phyloP scores from a whole-genome alignment of 2,113 vertebrate genomes.

The Oryzias javanicus region DNA sequence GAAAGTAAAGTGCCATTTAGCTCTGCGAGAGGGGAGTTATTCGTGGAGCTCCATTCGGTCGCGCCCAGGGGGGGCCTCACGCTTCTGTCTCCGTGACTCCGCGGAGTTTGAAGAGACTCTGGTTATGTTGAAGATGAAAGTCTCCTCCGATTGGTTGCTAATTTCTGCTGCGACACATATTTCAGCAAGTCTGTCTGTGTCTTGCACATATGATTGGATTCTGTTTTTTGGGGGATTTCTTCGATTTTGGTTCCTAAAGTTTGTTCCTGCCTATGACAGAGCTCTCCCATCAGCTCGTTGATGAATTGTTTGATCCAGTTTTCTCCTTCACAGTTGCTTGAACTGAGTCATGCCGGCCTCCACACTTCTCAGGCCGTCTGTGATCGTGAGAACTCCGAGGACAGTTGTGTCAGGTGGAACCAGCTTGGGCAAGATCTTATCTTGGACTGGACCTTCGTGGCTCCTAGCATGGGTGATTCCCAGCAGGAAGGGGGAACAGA shows the following conservation, averaged over 20 bases:
- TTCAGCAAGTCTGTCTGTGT: neutral
- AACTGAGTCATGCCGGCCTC: constrained; percentile 57
- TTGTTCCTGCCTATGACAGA: too few relatives aligned
- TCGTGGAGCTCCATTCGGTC: constrained; percentile 55
- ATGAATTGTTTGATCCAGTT: constrained; percentile 24
- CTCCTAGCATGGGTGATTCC: constrained; percentile 38
- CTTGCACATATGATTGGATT: neutral
- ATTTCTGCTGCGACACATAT: neutral
- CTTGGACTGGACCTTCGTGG: constrained; percentile 47
- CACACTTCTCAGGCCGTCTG: constrained; percentile 56
- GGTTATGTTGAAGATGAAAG: constrained; percentile 9
- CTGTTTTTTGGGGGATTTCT: neutral
- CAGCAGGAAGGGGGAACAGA: constrained; percentile 58
- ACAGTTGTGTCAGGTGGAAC: constrained; percentile 67
- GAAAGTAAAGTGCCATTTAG: constrained; percentile 68
- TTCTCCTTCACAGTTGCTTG: constrained; percentile 37
- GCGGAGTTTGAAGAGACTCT: neutral
- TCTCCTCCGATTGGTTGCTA: neutral
- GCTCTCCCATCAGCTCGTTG: too few relatives aligned
- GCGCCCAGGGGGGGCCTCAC: constrained; percentile 49
- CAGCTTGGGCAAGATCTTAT: constrained; percentile 36
- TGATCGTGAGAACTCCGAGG: constrained; percentile 47
- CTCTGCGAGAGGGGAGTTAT: constrained; percentile 61
- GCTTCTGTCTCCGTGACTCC: constrained; percentile 53
- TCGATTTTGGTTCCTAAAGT: too few relatives aligned